phyloP scores from a whole-genome alignment of 2,888 invertebrate species.

The Entomobrya proxima region DNA sequence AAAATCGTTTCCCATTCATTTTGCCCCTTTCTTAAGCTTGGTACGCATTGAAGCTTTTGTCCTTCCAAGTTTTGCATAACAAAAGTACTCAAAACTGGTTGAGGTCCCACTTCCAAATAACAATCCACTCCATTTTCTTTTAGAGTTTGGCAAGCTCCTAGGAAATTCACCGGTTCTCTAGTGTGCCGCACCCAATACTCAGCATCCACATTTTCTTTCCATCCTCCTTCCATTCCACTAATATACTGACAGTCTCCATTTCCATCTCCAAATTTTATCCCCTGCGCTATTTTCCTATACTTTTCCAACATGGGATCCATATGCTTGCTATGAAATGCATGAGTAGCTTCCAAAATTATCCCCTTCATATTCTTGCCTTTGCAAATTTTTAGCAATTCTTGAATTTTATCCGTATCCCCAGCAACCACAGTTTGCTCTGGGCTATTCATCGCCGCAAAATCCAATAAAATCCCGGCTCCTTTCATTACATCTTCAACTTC shows the following conservation, averaged over 20 bases:
- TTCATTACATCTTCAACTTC: too few relatives aligned
- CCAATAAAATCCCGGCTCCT: too few relatives aligned
- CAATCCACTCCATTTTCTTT: not conserved
- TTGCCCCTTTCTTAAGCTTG: not conserved
- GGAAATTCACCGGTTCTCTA: not conserved
- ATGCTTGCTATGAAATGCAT: constrained; percentile 61
- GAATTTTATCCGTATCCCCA: constrained; percentile 8
- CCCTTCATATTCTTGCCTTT: constrained; percentile 30
- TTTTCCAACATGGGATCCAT: constrained; percentile 60
- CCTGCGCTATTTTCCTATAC: constrained; percentile 13
- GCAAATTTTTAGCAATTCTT: constrained; percentile 13
- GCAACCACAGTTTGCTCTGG: constrained; percentile 62
- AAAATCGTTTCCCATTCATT: constrained; percentile 39
- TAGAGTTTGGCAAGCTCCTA: not conserved
- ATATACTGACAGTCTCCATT: not conserved
- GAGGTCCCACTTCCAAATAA: constrained; percentile 54
- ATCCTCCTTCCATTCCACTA: not conserved
- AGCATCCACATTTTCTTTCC: not conserved
- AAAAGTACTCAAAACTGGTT: constrained; percentile 45
- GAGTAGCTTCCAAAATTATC: constrained; percentile 45
- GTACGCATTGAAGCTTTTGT: not conserved
- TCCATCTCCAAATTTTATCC: not conserved
- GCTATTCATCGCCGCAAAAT: constrained; percentile 66
- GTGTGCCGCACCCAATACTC: constrained; percentile 5
- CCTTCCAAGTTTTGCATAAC: constrained; percentile 16